Evolutionary conservation across 2,888 invertebrate genomes (phyloP).

Genomic region (Phania funesta): DNA sequence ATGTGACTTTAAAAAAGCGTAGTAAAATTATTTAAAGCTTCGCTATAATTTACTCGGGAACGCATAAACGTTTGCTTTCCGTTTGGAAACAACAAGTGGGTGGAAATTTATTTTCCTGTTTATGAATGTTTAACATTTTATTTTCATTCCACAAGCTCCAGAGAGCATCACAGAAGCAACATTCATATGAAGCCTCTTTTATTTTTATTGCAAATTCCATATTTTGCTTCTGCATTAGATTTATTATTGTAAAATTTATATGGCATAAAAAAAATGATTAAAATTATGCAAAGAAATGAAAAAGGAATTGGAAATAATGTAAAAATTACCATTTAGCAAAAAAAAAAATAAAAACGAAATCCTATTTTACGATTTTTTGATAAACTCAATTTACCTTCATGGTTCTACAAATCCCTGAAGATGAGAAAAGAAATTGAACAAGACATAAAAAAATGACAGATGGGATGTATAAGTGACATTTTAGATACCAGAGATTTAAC

Average conservation of each 20-base stretch:
- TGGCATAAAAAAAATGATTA: conserved; percentile 47
- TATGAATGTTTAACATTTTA: neutral
- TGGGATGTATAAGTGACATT: too few relatives aligned
- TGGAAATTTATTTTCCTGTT: neutral
- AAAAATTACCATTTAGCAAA: too few relatives aligned
- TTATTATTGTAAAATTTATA: conserved; percentile 51
- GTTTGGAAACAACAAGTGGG: conserved; percentile 42
- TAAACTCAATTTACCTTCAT: too few relatives aligned
- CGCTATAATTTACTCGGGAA: neutral
- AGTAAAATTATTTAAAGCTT: neutral
- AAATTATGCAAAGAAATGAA: conserved; percentile 54
- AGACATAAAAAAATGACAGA: too few relatives aligned
- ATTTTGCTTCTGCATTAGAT: conserved; percentile 25
- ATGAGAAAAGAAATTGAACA: too few relatives aligned
- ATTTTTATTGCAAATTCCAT: neutral
- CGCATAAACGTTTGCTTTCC: neutral
- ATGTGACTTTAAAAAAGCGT: conserved; percentile 51
- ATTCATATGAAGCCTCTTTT: neutral
- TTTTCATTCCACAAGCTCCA: too few relatives aligned
- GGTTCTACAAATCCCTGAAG: too few relatives aligned
- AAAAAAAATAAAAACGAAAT: conserved; percentile 3
- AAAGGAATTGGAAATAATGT: conserved; percentile 40
- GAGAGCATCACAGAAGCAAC: too few relatives aligned
- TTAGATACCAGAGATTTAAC: too few relatives aligned
- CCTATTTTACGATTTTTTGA: conserved; percentile 19